Conservation (phyloP, 1,140 invertebrate species). For the Heliconius congener region DNA sequence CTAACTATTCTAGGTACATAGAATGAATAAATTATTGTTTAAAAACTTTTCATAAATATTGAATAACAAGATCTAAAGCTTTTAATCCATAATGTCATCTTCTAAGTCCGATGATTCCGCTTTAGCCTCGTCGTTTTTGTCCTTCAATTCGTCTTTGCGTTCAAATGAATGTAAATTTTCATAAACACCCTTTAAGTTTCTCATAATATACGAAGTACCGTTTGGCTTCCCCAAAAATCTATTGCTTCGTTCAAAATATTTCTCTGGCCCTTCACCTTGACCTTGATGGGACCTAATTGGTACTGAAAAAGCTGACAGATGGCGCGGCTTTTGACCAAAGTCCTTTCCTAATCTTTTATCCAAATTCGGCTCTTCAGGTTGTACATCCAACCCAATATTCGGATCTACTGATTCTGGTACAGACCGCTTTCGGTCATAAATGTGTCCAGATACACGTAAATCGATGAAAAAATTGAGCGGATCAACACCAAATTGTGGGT, state of each 20-base stretch:
- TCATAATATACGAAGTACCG: conserved; percentile 73
- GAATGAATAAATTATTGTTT: neutral
- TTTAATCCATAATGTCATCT: conserved; percentile 59
- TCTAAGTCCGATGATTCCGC: conserved; percentile 70
- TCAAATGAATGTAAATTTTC: conserved; percentile 59
- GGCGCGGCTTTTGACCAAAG: conserved; percentile 79
- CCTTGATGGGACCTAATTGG: conserved; percentile 65
- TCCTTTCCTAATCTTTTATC: conserved; percentile 67
- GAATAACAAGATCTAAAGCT: conserved; percentile 4
- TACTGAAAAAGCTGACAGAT: conserved; percentile 85
- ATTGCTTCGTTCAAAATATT: conserved; percentile 59
- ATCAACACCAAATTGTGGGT: conserved; percentile 89
- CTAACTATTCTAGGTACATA: conserved; percentile 5
- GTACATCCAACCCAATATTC: conserved; percentile 51
- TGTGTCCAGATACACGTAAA: conserved; percentile 89
- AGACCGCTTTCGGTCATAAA: conserved; percentile 87
- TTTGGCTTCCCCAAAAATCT: conserved; percentile 51
- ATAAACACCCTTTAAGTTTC: conserved; percentile 71
- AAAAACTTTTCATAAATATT: neutral
- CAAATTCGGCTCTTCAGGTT: conserved; percentile 55
- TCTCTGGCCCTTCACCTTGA: conserved; percentile 50
- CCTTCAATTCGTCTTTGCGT: conserved; percentile 49
- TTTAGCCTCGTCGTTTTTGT: conserved; percentile 65
- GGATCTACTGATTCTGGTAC: conserved; percentile 68
- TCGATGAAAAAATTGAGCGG: conserved; percentile 92